Conservation (phyloP, 2,113 vertebrate genomes). For the Apaloderma vittatum region DNA sequence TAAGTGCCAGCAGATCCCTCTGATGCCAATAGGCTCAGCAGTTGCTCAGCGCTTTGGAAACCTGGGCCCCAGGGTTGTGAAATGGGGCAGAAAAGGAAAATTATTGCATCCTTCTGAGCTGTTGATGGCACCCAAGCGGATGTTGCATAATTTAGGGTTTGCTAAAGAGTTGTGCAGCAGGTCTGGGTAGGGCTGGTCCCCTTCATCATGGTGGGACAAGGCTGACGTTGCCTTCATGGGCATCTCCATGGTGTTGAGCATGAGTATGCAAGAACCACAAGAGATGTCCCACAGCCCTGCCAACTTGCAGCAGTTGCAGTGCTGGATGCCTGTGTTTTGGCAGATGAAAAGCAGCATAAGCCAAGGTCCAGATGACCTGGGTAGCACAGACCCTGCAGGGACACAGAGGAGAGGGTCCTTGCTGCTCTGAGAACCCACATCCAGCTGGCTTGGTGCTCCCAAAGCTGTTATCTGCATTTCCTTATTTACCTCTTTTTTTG, state of each 20-base stretch:
- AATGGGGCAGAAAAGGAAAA: neutral
- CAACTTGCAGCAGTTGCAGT: neutral
- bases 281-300: neutral
- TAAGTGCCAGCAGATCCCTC: neutral
- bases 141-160: neutral
- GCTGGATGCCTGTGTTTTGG: neutral
- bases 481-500: neutral
- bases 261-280: neutral
- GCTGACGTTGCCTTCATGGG: neutral
- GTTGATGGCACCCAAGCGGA: neutral
- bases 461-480: neutral
- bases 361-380: neutral
- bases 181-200: neutral
- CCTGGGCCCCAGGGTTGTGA: neutral
- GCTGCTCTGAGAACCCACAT: neutral
- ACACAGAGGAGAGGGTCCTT: neutral
- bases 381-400: neutral
- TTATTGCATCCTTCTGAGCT: neutral
- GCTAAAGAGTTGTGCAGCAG: neutral
- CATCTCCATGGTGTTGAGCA: fast-evolving
- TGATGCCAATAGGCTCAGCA: neutral
- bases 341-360: neutral
- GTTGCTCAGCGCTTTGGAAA: neutral
- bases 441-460: neutral
- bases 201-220: neutral